Percentiles rank a stretch among this genome's conserved stretches.
phyloP scores from a whole-genome alignment of 2,888 invertebrate genomes.

The Ormyrus pomaceus region DNA sequence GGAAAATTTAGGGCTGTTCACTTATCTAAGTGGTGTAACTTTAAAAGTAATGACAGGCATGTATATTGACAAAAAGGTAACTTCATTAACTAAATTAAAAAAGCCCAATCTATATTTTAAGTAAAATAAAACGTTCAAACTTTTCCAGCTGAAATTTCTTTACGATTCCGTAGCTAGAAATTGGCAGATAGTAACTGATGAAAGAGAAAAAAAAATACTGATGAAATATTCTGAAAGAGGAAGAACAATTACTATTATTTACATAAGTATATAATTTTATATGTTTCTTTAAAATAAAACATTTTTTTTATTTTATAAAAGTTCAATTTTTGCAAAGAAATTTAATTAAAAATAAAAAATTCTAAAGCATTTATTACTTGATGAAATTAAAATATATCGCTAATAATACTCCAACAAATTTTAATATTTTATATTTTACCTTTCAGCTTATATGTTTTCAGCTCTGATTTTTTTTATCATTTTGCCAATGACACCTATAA shows the following conservation, averaged over 20 bases:
- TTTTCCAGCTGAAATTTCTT: background rate
- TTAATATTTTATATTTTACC: background rate
- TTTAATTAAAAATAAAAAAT: background rate
- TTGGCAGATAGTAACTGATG: background rate
- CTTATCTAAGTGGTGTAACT: background rate
- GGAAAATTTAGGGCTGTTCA: too few relatives aligned
- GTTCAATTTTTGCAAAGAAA: background rate
- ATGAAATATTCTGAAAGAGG: background rate
- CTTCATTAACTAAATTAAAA: background rate
- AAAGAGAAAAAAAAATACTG: background rate
- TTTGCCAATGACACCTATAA: constrained; percentile 4
- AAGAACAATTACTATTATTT: background rate
- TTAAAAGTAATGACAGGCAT: background rate
- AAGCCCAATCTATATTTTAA: background rate
- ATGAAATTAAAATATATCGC: background rate
- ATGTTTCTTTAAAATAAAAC: background rate
- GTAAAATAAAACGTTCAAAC: background rate
- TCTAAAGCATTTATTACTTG: background rate
- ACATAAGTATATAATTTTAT: background rate
- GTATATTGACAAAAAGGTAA: constrained; percentile 6
- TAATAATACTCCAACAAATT: background rate
- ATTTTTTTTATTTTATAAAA: background rate
- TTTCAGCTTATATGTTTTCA: constrained; percentile 10
- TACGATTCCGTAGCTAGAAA: constrained; percentile 1
- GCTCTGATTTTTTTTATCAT: background rate